Evolutionary conservation across 1,140 invertebrate genomes (phyloP).

Genomic region (Anoplolepis gracilipes): DNA sequence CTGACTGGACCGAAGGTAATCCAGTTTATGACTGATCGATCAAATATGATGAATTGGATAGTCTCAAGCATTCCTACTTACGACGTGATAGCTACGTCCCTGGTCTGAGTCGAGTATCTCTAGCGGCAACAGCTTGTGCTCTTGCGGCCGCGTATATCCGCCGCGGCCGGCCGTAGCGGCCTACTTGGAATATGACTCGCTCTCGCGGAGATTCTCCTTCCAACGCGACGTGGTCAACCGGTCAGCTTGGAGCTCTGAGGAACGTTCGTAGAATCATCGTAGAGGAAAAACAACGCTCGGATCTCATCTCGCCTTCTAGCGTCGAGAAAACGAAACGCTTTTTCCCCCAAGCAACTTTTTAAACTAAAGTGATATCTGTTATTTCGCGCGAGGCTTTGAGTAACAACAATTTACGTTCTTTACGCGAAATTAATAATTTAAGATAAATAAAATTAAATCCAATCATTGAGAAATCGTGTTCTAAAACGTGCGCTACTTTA

Average conservation of each 20-base stretch:
- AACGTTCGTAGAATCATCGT: conserved; percentile 68
- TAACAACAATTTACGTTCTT: no score
- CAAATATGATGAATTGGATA: background rate
- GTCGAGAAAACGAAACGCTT: conserved; percentile 47
- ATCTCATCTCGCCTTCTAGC: conserved; percentile 65
- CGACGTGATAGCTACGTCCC: conserved; percentile 35
- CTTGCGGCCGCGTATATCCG: conserved; percentile 73
- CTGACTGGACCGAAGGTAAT: background rate
- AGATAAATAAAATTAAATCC: no score
- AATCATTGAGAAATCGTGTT: no score
- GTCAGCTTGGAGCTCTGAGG: conserved; percentile 60
- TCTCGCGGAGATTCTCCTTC: conserved; percentile 74
- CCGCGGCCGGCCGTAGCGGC: conserved; percentile 75
- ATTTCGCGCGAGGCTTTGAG: no score
- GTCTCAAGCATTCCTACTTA: background rate
- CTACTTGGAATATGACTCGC: conserved; percentile 77
- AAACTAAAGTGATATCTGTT: no score
- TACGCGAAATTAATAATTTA: no score
- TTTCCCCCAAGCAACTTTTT: background rate
- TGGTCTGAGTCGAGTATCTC: conserved; percentile 50
- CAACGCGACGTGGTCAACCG: conserved; percentile 72
- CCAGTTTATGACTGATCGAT: background rate
- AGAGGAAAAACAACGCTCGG: conserved; percentile 67
- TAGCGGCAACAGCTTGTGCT: conserved; percentile 66
- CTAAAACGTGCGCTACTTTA: no score